Conservation (phyloP, 2,888 invertebrate species). For the Morpho achilles region DNA sequence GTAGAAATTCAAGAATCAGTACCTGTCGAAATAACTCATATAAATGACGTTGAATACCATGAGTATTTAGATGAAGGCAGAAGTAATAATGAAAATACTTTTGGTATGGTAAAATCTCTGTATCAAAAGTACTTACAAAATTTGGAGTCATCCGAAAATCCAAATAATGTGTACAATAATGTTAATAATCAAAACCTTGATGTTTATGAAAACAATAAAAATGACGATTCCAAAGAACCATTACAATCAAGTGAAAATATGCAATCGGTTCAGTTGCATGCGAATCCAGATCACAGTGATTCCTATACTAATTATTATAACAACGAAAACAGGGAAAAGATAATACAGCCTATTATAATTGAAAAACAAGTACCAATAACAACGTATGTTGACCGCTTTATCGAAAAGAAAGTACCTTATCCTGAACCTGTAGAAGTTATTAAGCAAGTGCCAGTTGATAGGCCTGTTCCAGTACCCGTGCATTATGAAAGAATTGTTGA, state of each 20-base stretch:
- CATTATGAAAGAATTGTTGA: conserved; percentile 75
- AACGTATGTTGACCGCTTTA: conserved; percentile 62
- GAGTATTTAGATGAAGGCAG: conserved; percentile 65
- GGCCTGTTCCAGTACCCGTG: conserved; percentile 64
- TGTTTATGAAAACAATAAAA: conserved; percentile 33
- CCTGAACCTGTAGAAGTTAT: conserved; percentile 57
- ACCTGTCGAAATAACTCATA: conserved; percentile 73
- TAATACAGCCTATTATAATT: conserved; percentile 67
- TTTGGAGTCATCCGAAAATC: conserved; percentile 57
- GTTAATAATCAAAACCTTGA: conserved; percentile 46
- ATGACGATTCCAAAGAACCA: conserved; percentile 45
- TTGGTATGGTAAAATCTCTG: conserved; percentile 47
- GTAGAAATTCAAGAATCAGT: conserved; percentile 84
- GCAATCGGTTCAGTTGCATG: conserved; percentile 48
- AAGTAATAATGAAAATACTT: conserved; percentile 47
- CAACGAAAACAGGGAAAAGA: conserved; percentile 46
- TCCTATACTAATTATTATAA: conserved; percentile 45
- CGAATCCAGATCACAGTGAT: conserved; percentile 43
- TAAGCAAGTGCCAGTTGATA: conserved; percentile 56
- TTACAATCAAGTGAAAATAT: conserved; percentile 56
- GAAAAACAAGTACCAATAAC: conserved; percentile 70
- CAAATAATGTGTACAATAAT: conserved; percentile 51
- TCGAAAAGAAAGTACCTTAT: conserved; percentile 67
- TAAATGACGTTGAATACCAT: conserved; percentile 67
- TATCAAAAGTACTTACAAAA: conserved; percentile 57